These are phyloP conservation scores for Hestina assimilis DNA, from an alignment of 1,140 invertebrate species.

Conservation along the genomic window DNA sequence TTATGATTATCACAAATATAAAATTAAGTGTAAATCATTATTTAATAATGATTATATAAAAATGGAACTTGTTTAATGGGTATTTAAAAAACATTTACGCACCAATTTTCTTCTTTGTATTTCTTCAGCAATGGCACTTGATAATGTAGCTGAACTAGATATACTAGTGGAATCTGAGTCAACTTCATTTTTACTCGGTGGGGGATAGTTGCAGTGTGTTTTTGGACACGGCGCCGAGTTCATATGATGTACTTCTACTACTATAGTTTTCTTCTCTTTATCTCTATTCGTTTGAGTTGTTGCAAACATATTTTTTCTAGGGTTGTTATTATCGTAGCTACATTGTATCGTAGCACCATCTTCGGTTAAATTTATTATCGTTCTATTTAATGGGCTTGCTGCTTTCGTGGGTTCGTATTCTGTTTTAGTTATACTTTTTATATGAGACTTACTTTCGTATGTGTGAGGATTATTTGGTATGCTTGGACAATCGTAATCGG, in stretches of 20 bases:
- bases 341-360: slow-evolving; percentile 83
- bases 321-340: slow-evolving; percentile 74
- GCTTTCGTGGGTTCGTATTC: slow-evolving; percentile 47
- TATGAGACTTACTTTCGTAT: slow-evolving; percentile 62
- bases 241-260: slow-evolving; percentile 81
- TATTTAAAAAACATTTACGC: slow-evolving; percentile 27
- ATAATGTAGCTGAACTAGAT: slow-evolving; percentile 62
- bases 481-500: slow-evolving; percentile 74
- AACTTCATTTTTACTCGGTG: slow-evolving; percentile 49
- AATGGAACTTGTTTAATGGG: not conserved
- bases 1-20: too few species aligned
- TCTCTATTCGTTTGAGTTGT: slow-evolving; percentile 53
- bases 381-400: slow-evolving; percentile 79
- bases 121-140: slow-evolving; percentile 80
- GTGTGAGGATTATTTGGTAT: slow-evolving; percentile 76
- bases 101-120: slow-evolving; percentile 74
- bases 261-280: slow-evolving; percentile 79
- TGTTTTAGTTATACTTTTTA: slow-evolving; percentile 49
- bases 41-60: too few species aligned
- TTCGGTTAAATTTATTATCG: slow-evolving; percentile 84
- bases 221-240: slow-evolving; percentile 46
- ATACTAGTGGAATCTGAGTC: slow-evolving; percentile 54
- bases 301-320: slow-evolving; percentile 50
- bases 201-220: slow-evolving; percentile 47
- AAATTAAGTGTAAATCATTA: too few species aligned